Evolutionary conservation across 1,140 invertebrate species (phyloP).

Genomic region (Bombus waltoni): DNA sequence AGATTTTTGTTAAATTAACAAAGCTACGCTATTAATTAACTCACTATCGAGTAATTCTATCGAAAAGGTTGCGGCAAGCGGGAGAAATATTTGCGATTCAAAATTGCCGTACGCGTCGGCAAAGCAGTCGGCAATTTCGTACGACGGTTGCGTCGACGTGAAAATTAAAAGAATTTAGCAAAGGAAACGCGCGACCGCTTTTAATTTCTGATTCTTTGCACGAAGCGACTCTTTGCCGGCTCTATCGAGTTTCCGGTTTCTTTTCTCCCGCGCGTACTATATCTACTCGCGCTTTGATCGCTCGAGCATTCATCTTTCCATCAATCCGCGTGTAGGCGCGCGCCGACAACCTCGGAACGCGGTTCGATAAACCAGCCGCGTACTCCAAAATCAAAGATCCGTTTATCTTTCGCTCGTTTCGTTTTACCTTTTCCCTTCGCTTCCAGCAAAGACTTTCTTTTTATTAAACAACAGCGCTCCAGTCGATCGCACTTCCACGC

Average conservation of each 20-base stretch:
- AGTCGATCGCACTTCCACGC: neutral
- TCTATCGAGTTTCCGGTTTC: neutral
- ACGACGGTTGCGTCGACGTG: neutral
- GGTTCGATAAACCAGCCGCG: neutral
- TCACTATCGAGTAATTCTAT: too few relatives aligned
- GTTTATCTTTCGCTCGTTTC: neutral
- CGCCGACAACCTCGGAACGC: neutral
- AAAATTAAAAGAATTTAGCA: neutral
- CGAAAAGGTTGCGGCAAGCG: neutral
- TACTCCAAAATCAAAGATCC: neutral
- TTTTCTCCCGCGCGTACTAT: neutral
- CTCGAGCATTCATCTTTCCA: neutral
- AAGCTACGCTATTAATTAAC: too few relatives aligned
- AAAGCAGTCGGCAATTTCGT: neutral
- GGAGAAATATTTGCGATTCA: too few relatives aligned
- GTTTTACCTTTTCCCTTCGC: neutral
- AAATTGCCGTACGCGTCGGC: neutral
- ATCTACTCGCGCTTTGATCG: neutral
- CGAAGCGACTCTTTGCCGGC: too few relatives aligned
- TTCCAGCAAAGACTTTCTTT: too few relatives aligned
- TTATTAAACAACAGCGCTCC: neutral
- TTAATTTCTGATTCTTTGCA: neutral
- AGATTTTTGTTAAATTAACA: too few relatives aligned
- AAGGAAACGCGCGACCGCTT: neutral
- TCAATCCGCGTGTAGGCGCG: neutral